Conservation (phyloP, 2,113 vertebrate genomes). For the Tonatia bakeri region DNA sequence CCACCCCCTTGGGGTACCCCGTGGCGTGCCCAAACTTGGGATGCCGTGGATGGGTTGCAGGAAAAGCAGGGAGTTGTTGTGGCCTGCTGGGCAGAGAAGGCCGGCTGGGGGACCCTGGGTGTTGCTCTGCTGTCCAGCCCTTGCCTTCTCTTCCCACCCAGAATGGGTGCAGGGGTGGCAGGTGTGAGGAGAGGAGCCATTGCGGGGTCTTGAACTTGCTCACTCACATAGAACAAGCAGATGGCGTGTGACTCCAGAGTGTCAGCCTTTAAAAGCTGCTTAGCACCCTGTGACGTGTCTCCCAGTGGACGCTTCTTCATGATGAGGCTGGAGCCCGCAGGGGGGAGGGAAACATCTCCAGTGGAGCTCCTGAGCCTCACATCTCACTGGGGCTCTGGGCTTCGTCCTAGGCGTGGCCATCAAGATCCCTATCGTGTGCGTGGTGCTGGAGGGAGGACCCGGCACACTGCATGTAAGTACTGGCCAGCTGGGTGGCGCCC, state of each 20-base stretch:
- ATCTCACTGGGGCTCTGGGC: neutral
- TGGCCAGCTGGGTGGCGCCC: accelerated
- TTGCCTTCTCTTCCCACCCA: accelerated
- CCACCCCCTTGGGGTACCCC: accelerated
- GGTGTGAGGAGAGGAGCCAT: accelerated
- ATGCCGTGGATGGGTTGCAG: accelerated
- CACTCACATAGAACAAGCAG: accelerated
- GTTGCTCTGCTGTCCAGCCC: neutral
- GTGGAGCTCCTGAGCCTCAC: accelerated
- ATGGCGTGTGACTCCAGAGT: accelerated
- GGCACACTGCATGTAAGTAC: conserved; percentile 92
- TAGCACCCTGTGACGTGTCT: accelerated
- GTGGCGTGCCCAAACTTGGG: neutral
- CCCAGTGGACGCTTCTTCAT: accelerated
- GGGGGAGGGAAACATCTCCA: accelerated
- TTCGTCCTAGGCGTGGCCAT: conserved; percentile 79
- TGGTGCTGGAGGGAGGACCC: conserved; percentile 94
- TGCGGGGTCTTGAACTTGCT: neutral
- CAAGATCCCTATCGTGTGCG: conserved; percentile 93
- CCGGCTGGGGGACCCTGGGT: neutral
- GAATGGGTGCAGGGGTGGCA: accelerated
- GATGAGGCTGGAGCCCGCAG: neutral
- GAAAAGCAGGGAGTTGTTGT: neutral
- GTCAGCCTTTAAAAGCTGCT: neutral
- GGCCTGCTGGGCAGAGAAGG: accelerated